Conservation (phyloP, 2,797 vertebrate species). For the Malurus leucopterus region DNA sequence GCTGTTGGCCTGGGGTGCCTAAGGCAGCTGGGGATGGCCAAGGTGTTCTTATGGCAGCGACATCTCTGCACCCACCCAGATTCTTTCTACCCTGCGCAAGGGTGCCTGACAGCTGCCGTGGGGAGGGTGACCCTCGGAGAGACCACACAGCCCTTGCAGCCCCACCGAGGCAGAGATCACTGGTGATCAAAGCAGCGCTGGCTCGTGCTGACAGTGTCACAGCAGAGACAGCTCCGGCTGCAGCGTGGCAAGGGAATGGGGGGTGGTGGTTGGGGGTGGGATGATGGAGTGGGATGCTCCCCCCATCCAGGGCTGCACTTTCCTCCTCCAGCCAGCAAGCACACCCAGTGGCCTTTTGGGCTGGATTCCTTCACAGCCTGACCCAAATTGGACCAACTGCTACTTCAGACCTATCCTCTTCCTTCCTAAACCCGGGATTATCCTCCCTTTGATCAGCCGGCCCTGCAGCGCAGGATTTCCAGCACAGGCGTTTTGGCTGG, state of each 20-base stretch:
- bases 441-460: slow-evolving; percentile 58
- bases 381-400: slow-evolving; percentile 59
- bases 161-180: not conserved
- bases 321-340: not conserved
- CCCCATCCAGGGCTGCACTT: fast-evolving
- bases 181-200: not conserved
- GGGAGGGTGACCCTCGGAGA: not conserved
- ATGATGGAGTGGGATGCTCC: not conserved
- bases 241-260: not conserved
- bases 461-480: slow-evolving; percentile 55
- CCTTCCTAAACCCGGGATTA: slow-evolving; percentile 53
- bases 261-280: not conserved
- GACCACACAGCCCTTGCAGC: not conserved
- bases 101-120: not conserved
- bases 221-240: not conserved
- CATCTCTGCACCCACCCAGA: not conserved
- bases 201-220: not conserved
- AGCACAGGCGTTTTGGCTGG: slow-evolving; percentile 47
- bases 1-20: not conserved
- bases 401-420: slow-evolving; percentile 53
- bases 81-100: not conserved
- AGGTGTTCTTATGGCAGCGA: not conserved
- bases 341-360: not conserved
- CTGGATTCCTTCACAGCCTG: slow-evolving; percentile 40
- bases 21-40: not conserved